Base-by-base conservation (phyloP, 2,888 invertebrate genomes). In the Bombyx huttoni region DNA sequence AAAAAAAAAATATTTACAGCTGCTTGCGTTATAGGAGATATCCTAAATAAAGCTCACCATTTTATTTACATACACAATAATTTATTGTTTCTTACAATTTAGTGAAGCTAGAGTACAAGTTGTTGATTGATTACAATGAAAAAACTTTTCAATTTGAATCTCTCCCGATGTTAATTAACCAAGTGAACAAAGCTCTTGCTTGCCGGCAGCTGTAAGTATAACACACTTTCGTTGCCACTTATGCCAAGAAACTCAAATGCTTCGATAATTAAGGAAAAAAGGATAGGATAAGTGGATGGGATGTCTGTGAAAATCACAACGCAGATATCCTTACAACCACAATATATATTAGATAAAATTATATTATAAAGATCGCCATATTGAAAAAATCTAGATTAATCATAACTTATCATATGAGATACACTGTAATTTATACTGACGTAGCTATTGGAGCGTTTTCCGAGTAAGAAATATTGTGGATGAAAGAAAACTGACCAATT, bases 261-360 rank as follows among this genome's bases (percentile, higher is more conserved):
- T 65, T 68, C 62, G 65, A 56, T 62, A 65, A 61, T 60, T 62
- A 65, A 68, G 82, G 76, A 75, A 72, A 67, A 54, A 56, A 73
- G 85, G 81, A 79, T 70, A 74, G 78, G 68, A 63, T 62, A 40
- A 66, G 65, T 71, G 79, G 78, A 78, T 62, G 75, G 84, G 83
- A 82, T 65, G 67, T 65, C 71, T 66, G 72, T 72, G 86, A 83
- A 89, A 89, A 89, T 89, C 83, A 89, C 80, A 88, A 89, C 87
- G 82, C 88, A 85, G 75, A 75, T 84, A 81, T 90, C 91, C 91
- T 91, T 91, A 90, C 91, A 91, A 90, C 91, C 91, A 91, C 91
- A 92, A 91, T 91, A 91, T 91, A 91, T 91, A 90, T 90, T 90
- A 90, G 89, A 90, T 89, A 89, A 90, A 89, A 89, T 89, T 89